phyloP scores from a whole-genome alignment of 2,888 invertebrate genomes.

The Amblyjoppa fuscipennis region DNA sequence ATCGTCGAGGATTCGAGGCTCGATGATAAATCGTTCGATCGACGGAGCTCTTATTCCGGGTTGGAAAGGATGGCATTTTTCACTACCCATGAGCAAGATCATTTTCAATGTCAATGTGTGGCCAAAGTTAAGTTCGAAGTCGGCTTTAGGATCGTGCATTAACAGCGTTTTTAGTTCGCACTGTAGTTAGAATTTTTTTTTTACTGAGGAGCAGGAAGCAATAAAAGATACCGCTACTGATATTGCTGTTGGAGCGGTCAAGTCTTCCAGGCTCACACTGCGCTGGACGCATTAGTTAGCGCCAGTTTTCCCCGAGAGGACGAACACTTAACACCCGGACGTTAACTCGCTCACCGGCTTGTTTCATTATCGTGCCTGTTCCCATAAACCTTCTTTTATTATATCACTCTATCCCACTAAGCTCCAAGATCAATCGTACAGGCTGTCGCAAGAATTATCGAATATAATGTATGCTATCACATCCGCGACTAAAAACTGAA shows the following conservation, averaged over 20 bases:
- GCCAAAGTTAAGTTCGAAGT: not conserved
- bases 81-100: not conserved
- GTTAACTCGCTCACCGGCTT: conserved; percentile 79
- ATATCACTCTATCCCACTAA: not conserved
- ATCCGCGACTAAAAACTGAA: not conserved
- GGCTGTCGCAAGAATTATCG: not conserved
- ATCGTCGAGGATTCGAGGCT: conserved; percentile 23
- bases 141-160: not conserved
- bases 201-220: not conserved
- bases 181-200: not conserved
- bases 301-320: conserved; percentile 76
- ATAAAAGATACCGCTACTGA: not conserved
- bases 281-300: conserved; percentile 81
- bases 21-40: conserved; percentile 41
- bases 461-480: not conserved
- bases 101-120: not conserved
- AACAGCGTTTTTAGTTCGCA: not conserved
- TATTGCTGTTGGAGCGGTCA: conserved; percentile 5
- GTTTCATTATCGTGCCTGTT: conserved; percentile 75
- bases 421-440: not conserved
- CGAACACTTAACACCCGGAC: conserved; percentile 80
- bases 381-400: conserved; percentile 4
- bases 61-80: not conserved
- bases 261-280: conserved; percentile 22
- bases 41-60: not conserved